Conservation (phyloP, 2,113 vertebrate species). For the Probosciger aterrimus region DNA sequence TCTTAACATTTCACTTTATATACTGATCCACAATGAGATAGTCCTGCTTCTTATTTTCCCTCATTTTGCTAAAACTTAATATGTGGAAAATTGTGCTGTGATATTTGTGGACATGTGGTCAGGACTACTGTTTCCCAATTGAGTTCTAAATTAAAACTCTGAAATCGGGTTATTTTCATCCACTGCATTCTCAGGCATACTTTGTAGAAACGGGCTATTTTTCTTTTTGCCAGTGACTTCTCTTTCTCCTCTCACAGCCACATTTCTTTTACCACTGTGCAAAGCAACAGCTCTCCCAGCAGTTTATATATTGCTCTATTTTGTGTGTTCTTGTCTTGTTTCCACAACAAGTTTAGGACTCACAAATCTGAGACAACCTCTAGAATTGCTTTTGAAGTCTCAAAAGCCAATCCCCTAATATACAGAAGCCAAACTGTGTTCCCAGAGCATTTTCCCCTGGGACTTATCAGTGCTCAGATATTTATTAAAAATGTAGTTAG, state of each 20-base stretch:
- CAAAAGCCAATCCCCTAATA: neutral
- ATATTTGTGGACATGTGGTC: neutral
- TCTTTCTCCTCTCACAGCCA: neutral
- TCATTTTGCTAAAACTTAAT: neutral
- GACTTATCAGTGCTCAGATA: neutral
- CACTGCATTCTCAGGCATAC: neutral
- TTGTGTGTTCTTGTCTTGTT: neutral
- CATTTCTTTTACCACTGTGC: neutral
- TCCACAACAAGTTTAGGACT: neutral
- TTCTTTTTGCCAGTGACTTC: neutral
- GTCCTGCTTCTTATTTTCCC: neutral
- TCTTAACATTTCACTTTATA: neutral
- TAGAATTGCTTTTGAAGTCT: neutral
- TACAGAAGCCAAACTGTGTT: neutral
- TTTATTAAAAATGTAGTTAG: neutral
- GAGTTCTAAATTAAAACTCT: constrained; percentile 17
- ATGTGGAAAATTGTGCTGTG: neutral
- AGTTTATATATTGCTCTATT: neutral
- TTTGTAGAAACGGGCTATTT: neutral
- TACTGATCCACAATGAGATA: neutral
- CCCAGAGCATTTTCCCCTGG: neutral
- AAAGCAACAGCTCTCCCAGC: neutral
- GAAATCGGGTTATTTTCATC: neutral
- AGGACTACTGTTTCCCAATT: neutral
- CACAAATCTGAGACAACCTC: neutral